Conservation (phyloP, 2,113 vertebrate genomes). For the Malurus melanocephalus region DNA sequence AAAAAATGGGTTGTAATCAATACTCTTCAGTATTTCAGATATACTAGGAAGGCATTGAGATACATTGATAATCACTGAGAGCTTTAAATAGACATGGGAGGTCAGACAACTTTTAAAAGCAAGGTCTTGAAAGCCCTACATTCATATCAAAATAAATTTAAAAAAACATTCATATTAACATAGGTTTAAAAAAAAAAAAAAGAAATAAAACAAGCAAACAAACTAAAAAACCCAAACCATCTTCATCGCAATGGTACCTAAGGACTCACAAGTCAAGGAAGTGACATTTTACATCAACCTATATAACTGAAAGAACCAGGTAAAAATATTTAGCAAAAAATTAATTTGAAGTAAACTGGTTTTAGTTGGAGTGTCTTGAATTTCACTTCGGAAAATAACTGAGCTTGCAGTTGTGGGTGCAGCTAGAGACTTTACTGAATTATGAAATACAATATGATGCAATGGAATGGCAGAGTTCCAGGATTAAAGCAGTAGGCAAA, state of each 20-base stretch:
- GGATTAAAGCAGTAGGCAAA: not conserved
- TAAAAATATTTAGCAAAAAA: not conserved
- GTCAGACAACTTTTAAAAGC: not conserved
- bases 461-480: not conserved
- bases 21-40: not conserved
- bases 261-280: not conserved
- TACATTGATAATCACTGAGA: not conserved
- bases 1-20: not conserved
- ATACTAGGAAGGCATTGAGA: not conserved
- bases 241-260: not conserved
- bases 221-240: not conserved
- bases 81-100: not conserved
- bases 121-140: not conserved
- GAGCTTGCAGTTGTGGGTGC: not conserved
- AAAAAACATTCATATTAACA: not conserved
- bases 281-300: not conserved
- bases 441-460: not conserved
- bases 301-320: rapidly evolving
- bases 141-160: not conserved
- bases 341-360: not conserved
- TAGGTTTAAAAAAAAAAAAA: not conserved
- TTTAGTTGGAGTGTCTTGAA: not conserved
- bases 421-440: not conserved
- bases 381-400: not conserved
- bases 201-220: too few species aligned